Conservation (phyloP, 2,113 vertebrate genomes). For the Mirounga angustirostris region DNA sequence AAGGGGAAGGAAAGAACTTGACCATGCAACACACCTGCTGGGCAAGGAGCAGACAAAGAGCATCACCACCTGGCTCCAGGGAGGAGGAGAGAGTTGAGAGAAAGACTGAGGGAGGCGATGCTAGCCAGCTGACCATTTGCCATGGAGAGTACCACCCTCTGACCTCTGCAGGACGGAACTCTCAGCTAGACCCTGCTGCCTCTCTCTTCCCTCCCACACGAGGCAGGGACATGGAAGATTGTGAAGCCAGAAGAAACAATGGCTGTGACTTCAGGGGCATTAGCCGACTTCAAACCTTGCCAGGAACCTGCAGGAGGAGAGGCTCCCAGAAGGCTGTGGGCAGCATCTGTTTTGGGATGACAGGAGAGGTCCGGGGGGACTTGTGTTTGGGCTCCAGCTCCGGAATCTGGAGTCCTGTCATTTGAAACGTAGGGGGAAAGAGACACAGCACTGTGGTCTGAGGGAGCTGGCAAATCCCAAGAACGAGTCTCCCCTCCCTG, state of each 20-base stretch:
- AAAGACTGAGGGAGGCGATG: background rate
- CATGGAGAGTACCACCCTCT: background rate
- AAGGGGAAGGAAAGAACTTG: background rate
- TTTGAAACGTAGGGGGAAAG: background rate
- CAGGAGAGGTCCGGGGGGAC: fast-evolving
- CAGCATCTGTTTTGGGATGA: background rate
- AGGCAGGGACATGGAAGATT: background rate
- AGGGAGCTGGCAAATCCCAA: background rate
- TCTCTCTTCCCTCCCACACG: background rate
- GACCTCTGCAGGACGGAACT: background rate
- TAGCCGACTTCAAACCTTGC: background rate
- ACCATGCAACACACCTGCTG: fast-evolving
- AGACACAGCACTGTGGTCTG: background rate
- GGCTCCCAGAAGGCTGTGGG: background rate
- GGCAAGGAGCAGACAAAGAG: background rate
- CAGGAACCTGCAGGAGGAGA: background rate
- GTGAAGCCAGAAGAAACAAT: background rate
- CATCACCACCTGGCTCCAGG: background rate
- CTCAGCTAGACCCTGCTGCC: background rate
- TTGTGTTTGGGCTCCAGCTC: background rate
- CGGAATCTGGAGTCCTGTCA: background rate
- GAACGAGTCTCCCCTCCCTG: background rate
- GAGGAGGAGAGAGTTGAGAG: background rate
- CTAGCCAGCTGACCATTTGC: background rate
- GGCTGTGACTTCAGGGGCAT: background rate